phyloP scores from a whole-genome alignment of 2,888 invertebrate species.

The Diarsia mendica region DNA sequence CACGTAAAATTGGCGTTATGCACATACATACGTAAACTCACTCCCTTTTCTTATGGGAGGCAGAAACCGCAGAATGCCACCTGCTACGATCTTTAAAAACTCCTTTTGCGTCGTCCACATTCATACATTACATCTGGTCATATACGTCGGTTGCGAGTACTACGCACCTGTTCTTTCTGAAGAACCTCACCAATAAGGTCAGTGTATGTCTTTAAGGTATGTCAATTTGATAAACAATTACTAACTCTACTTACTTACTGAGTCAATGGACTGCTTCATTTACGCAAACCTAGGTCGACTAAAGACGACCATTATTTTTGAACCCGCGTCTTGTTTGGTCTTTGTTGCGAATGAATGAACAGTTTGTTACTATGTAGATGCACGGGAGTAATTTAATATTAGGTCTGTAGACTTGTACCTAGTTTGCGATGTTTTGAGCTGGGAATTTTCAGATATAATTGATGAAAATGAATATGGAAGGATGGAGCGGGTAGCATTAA shows the following conservation, averaged over 20 bases:
- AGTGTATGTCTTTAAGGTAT: background rate
- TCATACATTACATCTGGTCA: too few relatives aligned
- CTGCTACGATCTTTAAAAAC: too few relatives aligned
- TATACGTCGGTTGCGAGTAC: too few relatives aligned
- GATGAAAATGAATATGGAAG: background rate
- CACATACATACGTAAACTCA: too few relatives aligned
- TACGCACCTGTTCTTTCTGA: too few relatives aligned
- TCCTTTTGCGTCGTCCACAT: too few relatives aligned
- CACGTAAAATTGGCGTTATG: background rate
- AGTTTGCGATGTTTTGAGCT: background rate
- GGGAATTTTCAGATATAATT: background rate
- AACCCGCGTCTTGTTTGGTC: background rate
- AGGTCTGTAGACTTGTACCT: background rate
- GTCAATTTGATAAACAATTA: background rate
- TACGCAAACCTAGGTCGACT: slow-evolving; percentile 11
- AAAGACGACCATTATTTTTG: slow-evolving; percentile 19
- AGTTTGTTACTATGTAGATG: background rate
- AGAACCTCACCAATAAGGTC: too few relatives aligned
- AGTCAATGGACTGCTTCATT: slow-evolving; percentile 43
- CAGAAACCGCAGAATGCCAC: too few relatives aligned
- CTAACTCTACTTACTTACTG: background rate
- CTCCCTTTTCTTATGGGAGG: too few relatives aligned
- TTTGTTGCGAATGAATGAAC: slow-evolving; percentile 18
- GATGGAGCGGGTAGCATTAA: background rate
- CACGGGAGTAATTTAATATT: background rate